Evolutionary conservation across 2,797 vertebrate genomes (phyloP), one percentile per base, ranked within the genome.

Genomic region (Malurus splendens): DNA sequence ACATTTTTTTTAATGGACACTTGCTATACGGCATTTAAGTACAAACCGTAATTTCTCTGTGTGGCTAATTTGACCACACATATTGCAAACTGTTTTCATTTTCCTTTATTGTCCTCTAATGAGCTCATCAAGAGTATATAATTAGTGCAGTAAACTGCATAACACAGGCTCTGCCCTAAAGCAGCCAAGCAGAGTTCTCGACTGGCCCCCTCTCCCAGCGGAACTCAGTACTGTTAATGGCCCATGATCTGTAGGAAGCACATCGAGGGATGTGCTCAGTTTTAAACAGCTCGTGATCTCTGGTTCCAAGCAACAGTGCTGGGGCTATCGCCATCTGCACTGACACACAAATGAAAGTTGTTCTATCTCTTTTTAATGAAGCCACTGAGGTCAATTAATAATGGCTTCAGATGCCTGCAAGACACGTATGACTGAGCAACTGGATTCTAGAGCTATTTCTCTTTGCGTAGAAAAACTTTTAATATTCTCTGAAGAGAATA

Each of bases 101-200:
- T 96, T 82, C 84, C 89, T 93, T 96, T 95, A 94, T 93, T 92
- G 89, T 95, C 93, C 93, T 93, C 90, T 95, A 93, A 96, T 78
- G 90, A 90, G 80, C 94, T 96, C 93, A 92, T 89, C 93, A 82
- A 90, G 94, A 90, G 45, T 52, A 70, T 82, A 72, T 87, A 96
- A 92, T 92, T 90, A 93, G 89, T 61, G 92, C 72, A 77, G 85
- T 54, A 90, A 94, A 90, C 90, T 71, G 72, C 72, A 32, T 66
- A 92, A 79, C 54, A 61, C 74, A 71, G 78, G 65, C 89, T 93
- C 27, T 92, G 89, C 85, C 95, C 93, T 64, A 74, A 68, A 91
- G 92, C 82, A 91, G 88, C 79, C 85, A 88, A 86, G 91, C 79
- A 87, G 85, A 82, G 75, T 59, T 89, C 92, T 90, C 20, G 16